These are phyloP conservation scores for Drosophila insularis DNA, from an alignment of 1,140 invertebrate genomes.

Conservation along the genomic window DNA sequence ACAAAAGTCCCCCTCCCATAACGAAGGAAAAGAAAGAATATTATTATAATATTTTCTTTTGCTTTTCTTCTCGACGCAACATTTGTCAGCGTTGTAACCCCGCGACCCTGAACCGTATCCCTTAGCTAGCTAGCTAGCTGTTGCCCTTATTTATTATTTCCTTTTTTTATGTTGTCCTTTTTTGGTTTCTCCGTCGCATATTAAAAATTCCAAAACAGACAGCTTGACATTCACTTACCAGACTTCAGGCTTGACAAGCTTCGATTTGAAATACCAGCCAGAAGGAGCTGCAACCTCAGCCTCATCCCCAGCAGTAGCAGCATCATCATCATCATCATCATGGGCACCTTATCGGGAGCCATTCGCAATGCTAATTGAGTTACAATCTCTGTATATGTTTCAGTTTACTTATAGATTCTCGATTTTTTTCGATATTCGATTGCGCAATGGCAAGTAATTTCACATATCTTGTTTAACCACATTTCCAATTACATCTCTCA, in stretches of 20 bases:
- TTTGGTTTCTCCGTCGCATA: constrained; percentile 32
- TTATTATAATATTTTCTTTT: constrained; percentile 7
- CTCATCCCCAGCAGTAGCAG: neutral
- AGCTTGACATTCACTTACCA: constrained; percentile 32
- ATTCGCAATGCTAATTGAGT: constrained; percentile 29
- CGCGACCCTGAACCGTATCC: constrained; percentile 23
- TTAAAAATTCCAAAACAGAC: constrained; percentile 31
- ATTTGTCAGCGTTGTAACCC: neutral
- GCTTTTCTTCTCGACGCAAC: neutral
- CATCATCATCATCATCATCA: neutral
- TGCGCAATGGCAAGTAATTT: constrained; percentile 72
- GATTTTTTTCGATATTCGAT: constrained; percentile 38
- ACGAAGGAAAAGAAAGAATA: constrained; percentile 2
- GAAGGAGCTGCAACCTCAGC: neutral
- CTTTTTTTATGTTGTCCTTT: constrained; percentile 4
- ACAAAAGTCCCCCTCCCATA: constrained; percentile 45
- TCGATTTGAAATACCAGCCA: constrained; percentile 10
- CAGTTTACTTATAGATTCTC: constrained; percentile 13
- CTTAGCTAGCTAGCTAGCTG: constrained; percentile 1
- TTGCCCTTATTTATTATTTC: constrained; percentile 10
- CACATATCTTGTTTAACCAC: constrained; percentile 56
- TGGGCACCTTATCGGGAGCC: constrained; percentile 16
- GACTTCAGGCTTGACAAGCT: constrained; percentile 26
- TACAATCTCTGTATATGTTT: neutral
- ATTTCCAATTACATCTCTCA: constrained; percentile 33